Evolutionary conservation across 2,113 vertebrate species (phyloP), one percentile per base, ranked within the genome.

Genomic region (Colius striatus): DNA sequence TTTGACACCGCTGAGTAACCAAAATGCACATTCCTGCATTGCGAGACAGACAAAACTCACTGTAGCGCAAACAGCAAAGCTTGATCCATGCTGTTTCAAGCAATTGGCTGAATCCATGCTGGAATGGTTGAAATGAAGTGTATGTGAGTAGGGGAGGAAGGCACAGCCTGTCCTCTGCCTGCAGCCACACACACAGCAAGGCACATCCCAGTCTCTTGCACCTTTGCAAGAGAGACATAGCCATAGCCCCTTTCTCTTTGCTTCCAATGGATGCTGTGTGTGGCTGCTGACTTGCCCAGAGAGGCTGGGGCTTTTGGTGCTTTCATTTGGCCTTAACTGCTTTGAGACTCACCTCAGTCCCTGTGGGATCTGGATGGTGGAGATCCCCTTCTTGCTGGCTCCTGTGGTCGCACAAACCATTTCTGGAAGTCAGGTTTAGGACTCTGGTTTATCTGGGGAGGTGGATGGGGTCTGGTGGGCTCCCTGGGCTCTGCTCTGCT

Each of bases 1-100:
- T 50, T 62, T 54, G 67, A 34, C 6, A 1, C 16, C 26, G 45
- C 63, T 2, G 4, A 60, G 27, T 41, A 50, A 32, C 75, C 51
- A n/a, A 48, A 65, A 34, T 2, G 5, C 13, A 2, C 3, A 1
- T 38, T 43, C 22, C 22, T 5, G 22, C 6, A 1, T 16, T 23
- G 41, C 11, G 7, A 29, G 41, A 23, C 7, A 6, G 53, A 1
- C 60, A 34, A 50, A 89, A 47, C 17, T 73, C 47, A 5, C 36
- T 1, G 4, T 7, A 32, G 27, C 16, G 5, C 45, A 5, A 38
- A 41, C 47, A 76, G 41, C 17, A 15, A 21, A 60, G 29, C 34
- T 66, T 84, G 12, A 27, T 29, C 50, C 4, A 1, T 0, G 2
- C 7, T 7, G 7, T 47, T 66, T 53, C 25, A 3, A 73, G 47